These are phyloP conservation scores for Periophthalmus modestus DNA, from an alignment of 2,113 vertebrate species.

Conservation along the genomic window DNA sequence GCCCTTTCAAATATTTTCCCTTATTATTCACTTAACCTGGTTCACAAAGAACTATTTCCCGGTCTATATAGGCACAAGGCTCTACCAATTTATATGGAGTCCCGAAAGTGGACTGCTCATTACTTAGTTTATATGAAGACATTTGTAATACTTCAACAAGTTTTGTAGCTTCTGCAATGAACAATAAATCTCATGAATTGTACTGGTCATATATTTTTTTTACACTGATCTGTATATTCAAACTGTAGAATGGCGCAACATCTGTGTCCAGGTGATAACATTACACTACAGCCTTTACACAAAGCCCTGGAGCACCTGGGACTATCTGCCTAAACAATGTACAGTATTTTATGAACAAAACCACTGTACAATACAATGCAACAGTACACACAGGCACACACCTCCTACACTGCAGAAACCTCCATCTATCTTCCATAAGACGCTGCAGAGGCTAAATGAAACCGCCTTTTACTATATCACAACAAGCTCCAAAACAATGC, in stretches of 20 bases:
- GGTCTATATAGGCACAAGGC: no score
- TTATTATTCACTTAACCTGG: neutral
- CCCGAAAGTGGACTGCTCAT: no score
- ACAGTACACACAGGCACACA: neutral
- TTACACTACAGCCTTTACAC: slow-evolving; percentile 19
- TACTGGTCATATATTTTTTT: neutral
- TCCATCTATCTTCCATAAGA: neutral
- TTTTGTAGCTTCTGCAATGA: neutral
- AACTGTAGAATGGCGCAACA: slow-evolving; percentile 5
- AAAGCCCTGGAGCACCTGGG: neutral
- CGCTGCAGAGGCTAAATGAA: neutral
- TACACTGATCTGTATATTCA: neutral
- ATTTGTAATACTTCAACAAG: no score
- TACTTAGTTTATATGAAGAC: no score
- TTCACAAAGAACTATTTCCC: no score
- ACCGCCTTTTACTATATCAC: neutral
- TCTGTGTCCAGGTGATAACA: slow-evolving; percentile 12
- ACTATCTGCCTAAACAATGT: neutral
- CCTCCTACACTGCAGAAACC: neutral
- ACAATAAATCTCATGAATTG: neutral
- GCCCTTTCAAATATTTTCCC: no score
- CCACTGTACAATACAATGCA: neutral
- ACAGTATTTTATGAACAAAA: neutral
- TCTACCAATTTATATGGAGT: no score
- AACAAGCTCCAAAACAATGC: neutral